These are phyloP conservation scores for Anthopleura sola DNA, from an alignment of 64 coral and sea anemone genomes.

Conservation along the genomic window DNA sequence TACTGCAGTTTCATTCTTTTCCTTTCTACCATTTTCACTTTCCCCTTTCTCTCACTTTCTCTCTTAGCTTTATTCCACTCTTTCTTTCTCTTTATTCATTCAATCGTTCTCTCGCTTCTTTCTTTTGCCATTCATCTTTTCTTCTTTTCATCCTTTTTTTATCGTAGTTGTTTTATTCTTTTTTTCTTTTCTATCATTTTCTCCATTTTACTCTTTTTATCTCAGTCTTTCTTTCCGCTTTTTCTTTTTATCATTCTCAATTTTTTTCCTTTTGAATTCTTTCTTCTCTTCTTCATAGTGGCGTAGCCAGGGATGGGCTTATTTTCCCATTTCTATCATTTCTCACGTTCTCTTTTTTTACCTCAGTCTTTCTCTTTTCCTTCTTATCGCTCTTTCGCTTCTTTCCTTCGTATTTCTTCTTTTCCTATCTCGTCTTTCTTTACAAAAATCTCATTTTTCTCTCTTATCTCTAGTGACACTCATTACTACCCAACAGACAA, in stretches of 20 bases:
- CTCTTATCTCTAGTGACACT: too few relatives aligned
- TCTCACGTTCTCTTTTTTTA: background rate
- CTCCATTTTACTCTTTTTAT: background rate
- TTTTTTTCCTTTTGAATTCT: too few relatives aligned
- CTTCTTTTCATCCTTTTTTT: background rate
- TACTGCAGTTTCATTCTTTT: too few relatives aligned
- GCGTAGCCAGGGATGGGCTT: too few relatives aligned
- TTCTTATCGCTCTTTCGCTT: background rate
- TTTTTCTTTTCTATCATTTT: background rate
- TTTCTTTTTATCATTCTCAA: too few relatives aligned
- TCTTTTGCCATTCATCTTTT: too few relatives aligned
- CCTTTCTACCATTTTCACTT: too few relatives aligned
- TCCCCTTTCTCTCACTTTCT: background rate
- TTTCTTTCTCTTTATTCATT: background rate
- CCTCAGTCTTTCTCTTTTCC: background rate
- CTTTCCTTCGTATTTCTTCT: background rate
- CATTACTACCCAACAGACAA: background rate
- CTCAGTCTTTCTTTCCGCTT: background rate
- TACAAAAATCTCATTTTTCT: background rate
- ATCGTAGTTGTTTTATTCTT: background rate
- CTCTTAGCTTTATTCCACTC: background rate
- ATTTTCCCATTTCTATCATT: background rate
- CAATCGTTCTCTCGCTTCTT: background rate
- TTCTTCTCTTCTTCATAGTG: too few relatives aligned
- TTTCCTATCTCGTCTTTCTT: too few relatives aligned